These are phyloP conservation scores for Syngnathus acus DNA, from an alignment of 2,797 vertebrate genomes.

Conservation along the genomic window DNA sequence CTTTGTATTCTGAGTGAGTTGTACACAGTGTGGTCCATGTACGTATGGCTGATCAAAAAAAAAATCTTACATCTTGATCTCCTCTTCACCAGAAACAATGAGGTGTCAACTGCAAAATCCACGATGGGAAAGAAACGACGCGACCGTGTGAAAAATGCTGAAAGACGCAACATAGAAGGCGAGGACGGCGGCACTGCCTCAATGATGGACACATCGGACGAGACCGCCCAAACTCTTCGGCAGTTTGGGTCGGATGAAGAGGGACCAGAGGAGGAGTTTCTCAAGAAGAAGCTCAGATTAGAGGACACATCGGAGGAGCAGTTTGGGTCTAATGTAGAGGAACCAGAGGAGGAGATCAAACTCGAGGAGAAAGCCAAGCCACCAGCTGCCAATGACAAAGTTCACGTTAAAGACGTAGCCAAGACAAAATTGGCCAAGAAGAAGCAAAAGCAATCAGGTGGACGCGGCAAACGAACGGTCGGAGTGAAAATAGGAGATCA, in stretches of 20 bases:
- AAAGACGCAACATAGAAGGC: constrained; percentile 4
- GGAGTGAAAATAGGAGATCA: constrained; percentile 71
- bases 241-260: constrained; percentile 17
- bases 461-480: constrained; percentile 36
- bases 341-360: constrained; percentile 51
- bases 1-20: constrained; percentile 72
- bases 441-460: constrained; percentile 40
- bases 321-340: constrained; percentile 9
- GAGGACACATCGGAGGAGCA: constrained; percentile 30
- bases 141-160: constrained; percentile 48
- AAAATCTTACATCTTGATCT: not conserved
- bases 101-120: constrained; percentile 28
- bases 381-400: not conserved
- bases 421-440: constrained; percentile 42
- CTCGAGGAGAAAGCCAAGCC: constrained; percentile 17
- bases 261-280: constrained; percentile 37
- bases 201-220: constrained; percentile 8
- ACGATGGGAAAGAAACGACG: constrained; percentile 64
- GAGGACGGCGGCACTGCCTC: not conserved
- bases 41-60: not conserved
- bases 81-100: constrained; percentile 39
- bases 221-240: constrained; percentile 10
- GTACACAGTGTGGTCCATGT: not conserved
- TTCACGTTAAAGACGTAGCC: constrained; percentile 16
- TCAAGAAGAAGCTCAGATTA: constrained; percentile 56